These are phyloP conservation scores for Halocynthia aurantium DNA, from an alignment of 23 tunicate genomes.

Conservation along the genomic window DNA sequence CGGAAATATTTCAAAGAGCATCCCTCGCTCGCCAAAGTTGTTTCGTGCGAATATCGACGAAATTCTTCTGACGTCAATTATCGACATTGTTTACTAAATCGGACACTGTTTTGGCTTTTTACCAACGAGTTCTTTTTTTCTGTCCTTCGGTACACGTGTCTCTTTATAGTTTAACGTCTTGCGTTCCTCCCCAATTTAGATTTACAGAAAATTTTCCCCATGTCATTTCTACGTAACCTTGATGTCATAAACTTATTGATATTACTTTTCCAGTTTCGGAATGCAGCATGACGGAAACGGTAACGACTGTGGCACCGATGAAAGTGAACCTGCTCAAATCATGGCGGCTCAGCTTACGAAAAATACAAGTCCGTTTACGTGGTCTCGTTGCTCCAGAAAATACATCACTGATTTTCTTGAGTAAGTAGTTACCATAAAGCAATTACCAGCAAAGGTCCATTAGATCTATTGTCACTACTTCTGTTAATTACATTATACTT, in stretches of 20 bases:
- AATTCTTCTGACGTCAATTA: background rate
- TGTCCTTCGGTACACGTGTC: background rate
- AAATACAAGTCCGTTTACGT: slow-evolving; percentile 72
- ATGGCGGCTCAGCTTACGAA: slow-evolving; percentile 83
- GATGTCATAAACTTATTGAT: background rate
- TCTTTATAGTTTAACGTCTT: background rate
- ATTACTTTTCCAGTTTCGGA: slow-evolving; percentile 69
- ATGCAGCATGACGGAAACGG: slow-evolving; percentile 92
- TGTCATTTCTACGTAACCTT: background rate
- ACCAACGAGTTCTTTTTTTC: background rate
- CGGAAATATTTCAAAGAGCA: too few species aligned
- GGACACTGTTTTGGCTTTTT: background rate
- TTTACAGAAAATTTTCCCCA: too few species aligned
- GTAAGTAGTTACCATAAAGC: slow-evolving; percentile 30
- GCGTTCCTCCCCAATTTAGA: background rate
- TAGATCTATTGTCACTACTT: too few species aligned
- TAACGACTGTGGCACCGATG: slow-evolving; percentile 67
- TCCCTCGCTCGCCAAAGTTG: too few species aligned
- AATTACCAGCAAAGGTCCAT: too few species aligned
- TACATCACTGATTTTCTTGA: slow-evolving; percentile 92
- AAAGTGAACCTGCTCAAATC: slow-evolving; percentile 73
- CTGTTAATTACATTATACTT: too few species aligned
- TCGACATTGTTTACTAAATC: slow-evolving; percentile 13
- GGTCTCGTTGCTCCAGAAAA: slow-evolving; percentile 92
- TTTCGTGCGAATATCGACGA: background rate